Evolutionary conservation across 1,140 invertebrate genomes (phyloP).

Genomic region (Vanessa atalanta): DNA sequence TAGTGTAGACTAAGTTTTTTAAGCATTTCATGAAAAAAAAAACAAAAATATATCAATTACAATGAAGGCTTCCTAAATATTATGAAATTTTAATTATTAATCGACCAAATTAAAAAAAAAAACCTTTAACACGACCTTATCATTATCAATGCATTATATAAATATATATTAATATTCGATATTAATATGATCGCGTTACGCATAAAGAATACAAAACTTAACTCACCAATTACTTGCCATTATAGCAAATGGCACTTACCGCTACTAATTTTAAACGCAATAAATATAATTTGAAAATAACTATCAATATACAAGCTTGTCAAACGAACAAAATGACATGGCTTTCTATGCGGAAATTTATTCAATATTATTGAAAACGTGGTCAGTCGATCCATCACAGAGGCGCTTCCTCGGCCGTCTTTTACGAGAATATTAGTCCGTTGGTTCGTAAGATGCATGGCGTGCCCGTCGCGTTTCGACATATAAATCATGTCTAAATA

Average conservation of each 20-base stretch:
- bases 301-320: conserved; percentile 40
- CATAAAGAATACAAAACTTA: conserved; percentile 12
- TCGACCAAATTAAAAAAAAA: not conserved
- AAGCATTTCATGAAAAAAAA: too few relatives aligned
- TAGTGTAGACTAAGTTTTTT: too few relatives aligned
- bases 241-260: conserved; percentile 26
- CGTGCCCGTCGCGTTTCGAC: conserved; percentile 28
- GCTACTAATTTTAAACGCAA: conserved; percentile 36
- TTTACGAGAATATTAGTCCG: conserved; percentile 46
- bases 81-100: too few relatives aligned
- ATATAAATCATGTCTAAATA: conserved; percentile 40
- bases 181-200: conserved; percentile 3
- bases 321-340: conserved; percentile 40
- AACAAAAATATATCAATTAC: too few relatives aligned
- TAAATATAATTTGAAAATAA: conserved; percentile 37
- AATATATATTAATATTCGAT: not conserved
- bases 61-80: too few relatives aligned
- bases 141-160: not conserved
- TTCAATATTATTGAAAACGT: conserved; percentile 50
- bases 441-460: conserved; percentile 37
- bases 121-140: not conserved
- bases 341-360: conserved; percentile 58
- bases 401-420: conserved; percentile 38
- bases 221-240: conserved; percentile 21
- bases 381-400: conserved; percentile 50